A percentile compares a stretch with the other conserved stretches of the same genome.
Conservation (phyloP, 2,888 invertebrate species). For the Tipula unca region DNA sequence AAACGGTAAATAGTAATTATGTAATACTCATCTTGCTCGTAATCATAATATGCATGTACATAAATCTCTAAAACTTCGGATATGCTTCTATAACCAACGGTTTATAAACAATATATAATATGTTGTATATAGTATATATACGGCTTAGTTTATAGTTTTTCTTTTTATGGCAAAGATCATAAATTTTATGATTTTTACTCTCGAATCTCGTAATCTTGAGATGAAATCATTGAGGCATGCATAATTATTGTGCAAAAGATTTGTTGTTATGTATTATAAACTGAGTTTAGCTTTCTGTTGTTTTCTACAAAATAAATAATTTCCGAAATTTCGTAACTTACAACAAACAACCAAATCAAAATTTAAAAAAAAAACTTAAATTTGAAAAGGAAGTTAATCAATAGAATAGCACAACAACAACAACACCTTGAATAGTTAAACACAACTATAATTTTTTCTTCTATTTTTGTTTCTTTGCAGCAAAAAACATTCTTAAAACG, state of each 20-base stretch:
- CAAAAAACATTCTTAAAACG: constrained; percentile 78
- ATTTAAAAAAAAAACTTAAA: background rate
- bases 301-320: background rate
- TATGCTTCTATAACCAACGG: background rate
- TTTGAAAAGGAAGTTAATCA: constrained; percentile 8
- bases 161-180: background rate
- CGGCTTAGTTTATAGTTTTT: background rate
- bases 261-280: background rate
- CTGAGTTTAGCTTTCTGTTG: background rate
- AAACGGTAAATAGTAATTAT: background rate
- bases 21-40: background rate
- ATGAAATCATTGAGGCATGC: background rate
- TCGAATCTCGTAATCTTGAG: background rate
- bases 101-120: background rate
- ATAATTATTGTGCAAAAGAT: background rate
- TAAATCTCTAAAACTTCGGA: background rate
- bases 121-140: background rate
- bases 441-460: background rate
- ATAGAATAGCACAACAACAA: background rate
- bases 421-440: background rate
- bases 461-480: constrained; percentile 43
- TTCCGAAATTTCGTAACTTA: background rate
- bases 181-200: background rate
- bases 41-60: background rate
- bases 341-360: background rate